Percentiles rank a stretch among this genome's conserved stretches.
phyloP scores from a whole-genome alignment of 2,888 invertebrate species.

The Protodeltote pygarga region DNA sequence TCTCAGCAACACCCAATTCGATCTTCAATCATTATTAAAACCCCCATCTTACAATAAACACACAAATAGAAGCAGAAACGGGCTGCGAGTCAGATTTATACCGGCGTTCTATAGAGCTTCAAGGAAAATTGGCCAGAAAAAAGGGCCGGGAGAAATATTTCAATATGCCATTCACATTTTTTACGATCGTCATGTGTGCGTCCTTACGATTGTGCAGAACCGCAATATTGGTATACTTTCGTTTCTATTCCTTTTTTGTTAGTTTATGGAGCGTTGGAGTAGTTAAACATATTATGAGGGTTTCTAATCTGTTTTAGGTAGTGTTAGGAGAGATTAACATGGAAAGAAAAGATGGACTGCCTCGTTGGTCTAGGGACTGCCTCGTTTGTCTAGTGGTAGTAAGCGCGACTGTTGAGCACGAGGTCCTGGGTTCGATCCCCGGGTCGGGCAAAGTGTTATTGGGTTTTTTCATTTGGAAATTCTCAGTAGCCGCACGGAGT shows the following conservation, averaged over 20 bases:
- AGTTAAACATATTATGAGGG: slow-evolving; percentile 50
- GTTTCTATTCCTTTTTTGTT: slow-evolving; percentile 63
- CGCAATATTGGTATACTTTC: slow-evolving; percentile 75
- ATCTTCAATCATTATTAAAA: slow-evolving; percentile 34
- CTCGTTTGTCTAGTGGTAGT: too few relatives aligned
- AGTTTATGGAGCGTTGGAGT: slow-evolving; percentile 61
- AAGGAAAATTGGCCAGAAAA: slow-evolving; percentile 75
- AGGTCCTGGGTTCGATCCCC: too few relatives aligned
- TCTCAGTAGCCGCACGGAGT: too few relatives aligned
- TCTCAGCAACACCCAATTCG: slow-evolving; percentile 12
- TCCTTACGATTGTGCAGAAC: slow-evolving; percentile 74
- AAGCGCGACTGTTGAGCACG: too few relatives aligned
- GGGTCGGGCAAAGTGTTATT: too few relatives aligned
- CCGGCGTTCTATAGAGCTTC: slow-evolving; percentile 68
- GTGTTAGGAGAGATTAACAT: background rate
- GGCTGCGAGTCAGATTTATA: slow-evolving; percentile 75
- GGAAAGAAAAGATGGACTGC: background rate
- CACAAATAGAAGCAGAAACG: slow-evolving; percentile 63
- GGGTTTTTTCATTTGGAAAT: too few relatives aligned
- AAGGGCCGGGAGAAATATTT: slow-evolving; percentile 83
- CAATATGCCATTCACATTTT: slow-evolving; percentile 84
- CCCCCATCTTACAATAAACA: slow-evolving; percentile 53
- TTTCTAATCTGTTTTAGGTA: slow-evolving; percentile 27
- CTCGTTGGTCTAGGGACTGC: too few relatives aligned
- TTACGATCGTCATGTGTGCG: slow-evolving; percentile 81